A percentile compares a stretch with the other conserved stretches of the same genome.
phyloP scores from a whole-genome alignment of 2,797 vertebrate species.

The Acomys russatus region DNA sequence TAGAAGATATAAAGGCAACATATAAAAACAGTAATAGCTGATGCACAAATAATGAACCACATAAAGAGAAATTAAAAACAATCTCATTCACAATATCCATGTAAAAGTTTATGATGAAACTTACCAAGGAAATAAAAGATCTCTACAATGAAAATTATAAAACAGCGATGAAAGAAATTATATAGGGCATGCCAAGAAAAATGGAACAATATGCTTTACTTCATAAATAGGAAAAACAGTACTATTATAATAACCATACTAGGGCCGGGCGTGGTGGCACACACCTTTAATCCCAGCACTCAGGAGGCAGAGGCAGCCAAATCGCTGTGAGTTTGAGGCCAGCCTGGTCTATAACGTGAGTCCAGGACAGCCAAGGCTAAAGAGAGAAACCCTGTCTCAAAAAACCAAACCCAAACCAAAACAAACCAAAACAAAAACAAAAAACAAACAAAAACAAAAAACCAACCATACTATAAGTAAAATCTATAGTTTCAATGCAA shows the following conservation, averaged over 20 bases:
- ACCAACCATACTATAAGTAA: neutral
- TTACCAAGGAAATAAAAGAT: neutral
- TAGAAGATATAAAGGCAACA: neutral
- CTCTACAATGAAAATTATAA: neutral
- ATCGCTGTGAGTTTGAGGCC: no score
- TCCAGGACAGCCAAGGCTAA: no score
- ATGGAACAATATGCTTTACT: neutral
- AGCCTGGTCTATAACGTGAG: no score
- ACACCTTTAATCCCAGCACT: no score
- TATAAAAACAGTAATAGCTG: neutral
- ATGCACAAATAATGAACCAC: neutral
- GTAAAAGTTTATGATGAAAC: neutral
- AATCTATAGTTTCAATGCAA: neutral
- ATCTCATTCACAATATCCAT: neutral
- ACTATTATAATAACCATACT: neutral
- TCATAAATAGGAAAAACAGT: neutral
- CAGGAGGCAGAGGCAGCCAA: no score
- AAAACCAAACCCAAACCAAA: no score
- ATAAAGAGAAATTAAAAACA: neutral
- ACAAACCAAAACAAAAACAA: no score
- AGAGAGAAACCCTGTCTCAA: no score
- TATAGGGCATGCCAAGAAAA: neutral
- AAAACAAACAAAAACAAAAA: no score
- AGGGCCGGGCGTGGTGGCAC: no score
- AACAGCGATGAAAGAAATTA: neutral